Evolutionary conservation across 2,888 invertebrate species (phyloP).

Genomic region (Argyresthia albistria): DNA sequence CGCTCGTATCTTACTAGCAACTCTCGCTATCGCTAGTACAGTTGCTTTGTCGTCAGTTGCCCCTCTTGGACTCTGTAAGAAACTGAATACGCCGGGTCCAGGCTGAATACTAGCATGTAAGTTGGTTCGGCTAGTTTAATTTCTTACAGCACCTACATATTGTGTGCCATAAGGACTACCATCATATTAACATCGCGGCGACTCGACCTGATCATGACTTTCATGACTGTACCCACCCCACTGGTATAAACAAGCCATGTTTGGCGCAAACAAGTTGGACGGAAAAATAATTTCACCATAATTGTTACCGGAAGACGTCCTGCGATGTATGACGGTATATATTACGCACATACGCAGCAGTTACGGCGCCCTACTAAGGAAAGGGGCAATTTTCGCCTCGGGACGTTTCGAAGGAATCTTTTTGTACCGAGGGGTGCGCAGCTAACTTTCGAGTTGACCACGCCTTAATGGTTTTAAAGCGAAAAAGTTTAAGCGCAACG

Average conservation of each 20-base stretch:
- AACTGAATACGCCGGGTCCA: too few species aligned
- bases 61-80: too few species aligned
- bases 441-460: constrained; percentile 40
- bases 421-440: constrained; percentile 37
- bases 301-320: constrained; percentile 49
- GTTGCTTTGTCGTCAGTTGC: too few species aligned
- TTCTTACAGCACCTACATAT: too few species aligned
- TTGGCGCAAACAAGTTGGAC: neutral
- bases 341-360: constrained; percentile 49
- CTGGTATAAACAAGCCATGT: too few species aligned
- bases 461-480: constrained; percentile 46
- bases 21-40: neutral
- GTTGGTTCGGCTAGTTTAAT: too few species aligned
- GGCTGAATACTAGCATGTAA: too few species aligned
- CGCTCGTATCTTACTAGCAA: neutral
- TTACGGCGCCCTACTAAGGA: constrained; percentile 40
- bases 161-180: too few species aligned
- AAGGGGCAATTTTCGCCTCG: constrained; percentile 54
- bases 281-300: constrained; percentile 1
- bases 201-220: too few species aligned
- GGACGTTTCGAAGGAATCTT: constrained; percentile 28
- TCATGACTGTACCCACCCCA: too few species aligned
- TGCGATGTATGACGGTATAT: constrained; percentile 37
- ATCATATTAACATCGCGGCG: too few species aligned
- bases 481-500: constrained; percentile 15